phyloP scores from a whole-genome alignment of 1,140 invertebrate genomes.

The Chionoecetes opilio region DNA sequence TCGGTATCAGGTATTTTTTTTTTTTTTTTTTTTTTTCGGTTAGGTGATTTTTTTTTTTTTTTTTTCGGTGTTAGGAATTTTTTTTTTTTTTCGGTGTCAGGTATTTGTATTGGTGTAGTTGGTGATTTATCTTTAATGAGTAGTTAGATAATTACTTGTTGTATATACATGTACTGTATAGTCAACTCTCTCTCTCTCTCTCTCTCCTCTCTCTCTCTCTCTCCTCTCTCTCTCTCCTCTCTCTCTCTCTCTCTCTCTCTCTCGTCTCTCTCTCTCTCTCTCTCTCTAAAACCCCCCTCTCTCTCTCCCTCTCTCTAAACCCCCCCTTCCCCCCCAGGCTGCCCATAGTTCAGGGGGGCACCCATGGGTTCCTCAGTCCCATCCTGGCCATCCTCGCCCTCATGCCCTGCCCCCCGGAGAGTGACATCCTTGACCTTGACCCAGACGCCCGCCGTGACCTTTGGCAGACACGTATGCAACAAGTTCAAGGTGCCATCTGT shows the following conservation, averaged over 20 bases:
- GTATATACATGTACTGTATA: no score
- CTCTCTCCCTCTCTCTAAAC: not conserved
- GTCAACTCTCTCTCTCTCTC: no score
- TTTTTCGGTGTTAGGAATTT: slow-evolving; percentile 42
- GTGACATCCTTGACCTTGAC: slow-evolving; percentile 63
- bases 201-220: not conserved
- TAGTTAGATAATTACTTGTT: no score
- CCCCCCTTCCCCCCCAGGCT: slow-evolving; percentile 72
- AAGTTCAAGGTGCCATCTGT: slow-evolving; percentile 93
- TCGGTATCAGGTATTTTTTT: not conserved
- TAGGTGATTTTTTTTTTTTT: not conserved
- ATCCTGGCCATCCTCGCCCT: slow-evolving; percentile 92
- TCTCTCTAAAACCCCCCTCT: not conserved
- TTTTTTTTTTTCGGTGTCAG: no score
- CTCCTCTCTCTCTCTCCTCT: not conserved
- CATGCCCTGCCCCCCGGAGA: slow-evolving; percentile 88
- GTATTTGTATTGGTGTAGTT: no score
- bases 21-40: not conserved
- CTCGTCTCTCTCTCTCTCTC: not conserved
- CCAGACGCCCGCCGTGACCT: slow-evolving; percentile 87
- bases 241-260: not conserved
- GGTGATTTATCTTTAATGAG: no score
- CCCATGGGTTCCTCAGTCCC: slow-evolving; percentile 93
- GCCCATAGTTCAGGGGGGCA: slow-evolving; percentile 85
- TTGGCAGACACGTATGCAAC: slow-evolving; percentile 92